Conservation (phyloP, 2,113 vertebrate genomes). For the Nannospalax galili region DNA sequence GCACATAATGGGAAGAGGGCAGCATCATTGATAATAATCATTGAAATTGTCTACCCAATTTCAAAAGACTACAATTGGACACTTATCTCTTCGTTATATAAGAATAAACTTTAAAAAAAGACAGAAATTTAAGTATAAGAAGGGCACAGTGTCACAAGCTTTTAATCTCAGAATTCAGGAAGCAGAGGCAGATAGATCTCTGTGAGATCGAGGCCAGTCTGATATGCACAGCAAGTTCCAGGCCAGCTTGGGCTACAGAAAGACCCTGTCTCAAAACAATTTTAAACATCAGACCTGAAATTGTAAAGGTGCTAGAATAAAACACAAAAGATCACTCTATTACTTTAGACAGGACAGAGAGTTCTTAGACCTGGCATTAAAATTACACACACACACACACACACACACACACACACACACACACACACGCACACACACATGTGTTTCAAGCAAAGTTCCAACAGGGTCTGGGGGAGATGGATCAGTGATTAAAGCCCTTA, state of each 20-base stretch:
- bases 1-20: background rate
- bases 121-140: too few species aligned
- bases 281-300: background rate
- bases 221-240: too few species aligned
- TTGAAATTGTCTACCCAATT: background rate
- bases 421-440: background rate
- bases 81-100: background rate
- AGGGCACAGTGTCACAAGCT: too few species aligned
- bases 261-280: too few species aligned
- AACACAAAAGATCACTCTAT: too few species aligned
- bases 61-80: background rate
- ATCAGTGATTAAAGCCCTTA: too few species aligned
- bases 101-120: background rate
- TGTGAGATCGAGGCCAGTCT: too few species aligned
- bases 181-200: too few species aligned
- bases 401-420: background rate
- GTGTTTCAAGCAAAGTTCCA: too few species aligned
- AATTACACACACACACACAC: background rate
- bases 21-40: background rate
- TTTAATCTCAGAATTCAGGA: too few species aligned
- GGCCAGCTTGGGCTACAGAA: too few species aligned
- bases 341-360: background rate
- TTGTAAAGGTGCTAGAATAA: background rate
- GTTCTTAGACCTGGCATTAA: background rate
- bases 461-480: too few species aligned